Evolutionary conservation across 2,797 vertebrate species (phyloP).

Genomic region (Monodelphis domestica): DNA sequence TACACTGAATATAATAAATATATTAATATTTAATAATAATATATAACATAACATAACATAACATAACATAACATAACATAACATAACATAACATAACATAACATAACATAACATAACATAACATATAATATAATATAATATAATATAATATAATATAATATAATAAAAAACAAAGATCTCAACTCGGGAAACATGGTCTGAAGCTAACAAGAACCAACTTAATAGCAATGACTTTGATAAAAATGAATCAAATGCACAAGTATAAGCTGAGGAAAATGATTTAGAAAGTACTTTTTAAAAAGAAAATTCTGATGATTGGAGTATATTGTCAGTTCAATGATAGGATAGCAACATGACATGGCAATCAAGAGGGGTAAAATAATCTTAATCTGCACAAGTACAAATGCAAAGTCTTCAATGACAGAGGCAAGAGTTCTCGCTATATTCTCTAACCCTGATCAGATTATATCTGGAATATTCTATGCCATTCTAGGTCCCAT

Average conservation of each 20-base stretch:
- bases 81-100: too few relatives aligned
- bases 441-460: not conserved
- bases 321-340: not conserved
- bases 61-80: too few relatives aligned
- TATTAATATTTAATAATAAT: too few relatives aligned
- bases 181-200: not conserved
- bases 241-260: not conserved
- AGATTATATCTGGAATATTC: not conserved
- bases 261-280: not conserved
- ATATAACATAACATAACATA: too few relatives aligned
- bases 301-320: not conserved
- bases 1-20: too few relatives aligned
- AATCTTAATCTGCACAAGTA: not conserved
- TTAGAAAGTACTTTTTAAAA: not conserved
- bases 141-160: too few relatives aligned
- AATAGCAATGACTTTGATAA: not conserved
- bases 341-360: not conserved
- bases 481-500: not conserved
- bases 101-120: too few relatives aligned
- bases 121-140: too few relatives aligned
- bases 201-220: not conserved
- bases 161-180: not conserved
- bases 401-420: not conserved
- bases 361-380: not conserved
- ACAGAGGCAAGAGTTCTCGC: not conserved